These are phyloP conservation scores for Timema cristinae DNA, from an alignment of 2,888 invertebrate species.

Conservation along the genomic window DNA sequence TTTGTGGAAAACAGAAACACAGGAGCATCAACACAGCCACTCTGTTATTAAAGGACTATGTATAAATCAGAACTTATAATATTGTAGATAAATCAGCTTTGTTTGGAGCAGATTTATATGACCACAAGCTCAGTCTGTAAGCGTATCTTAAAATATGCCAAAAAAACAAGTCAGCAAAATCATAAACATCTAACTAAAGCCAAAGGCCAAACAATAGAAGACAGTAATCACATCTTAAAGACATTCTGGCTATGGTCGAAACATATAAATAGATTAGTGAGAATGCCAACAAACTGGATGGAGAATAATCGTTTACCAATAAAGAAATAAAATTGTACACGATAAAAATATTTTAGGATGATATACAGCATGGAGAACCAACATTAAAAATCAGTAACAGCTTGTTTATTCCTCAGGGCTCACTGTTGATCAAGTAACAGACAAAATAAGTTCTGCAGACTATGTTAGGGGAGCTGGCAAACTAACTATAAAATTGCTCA, in stretches of 20 bases:
- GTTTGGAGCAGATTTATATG: constrained; percentile 2
- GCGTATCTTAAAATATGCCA: not conserved
- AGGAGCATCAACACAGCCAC: not conserved
- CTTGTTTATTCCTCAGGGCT: not conserved
- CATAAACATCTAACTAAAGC: not conserved
- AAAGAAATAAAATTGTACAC: not conserved
- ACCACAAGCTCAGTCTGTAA: constrained; percentile 4
- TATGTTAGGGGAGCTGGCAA: not conserved
- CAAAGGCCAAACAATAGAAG: not conserved
- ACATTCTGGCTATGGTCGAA: not conserved
- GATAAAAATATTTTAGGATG: not conserved
- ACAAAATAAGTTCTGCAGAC: not conserved
- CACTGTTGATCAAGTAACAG: not conserved
- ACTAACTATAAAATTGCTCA: not conserved
- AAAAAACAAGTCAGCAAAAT: not conserved
- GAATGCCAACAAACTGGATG: not conserved
- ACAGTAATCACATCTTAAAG: not conserved
- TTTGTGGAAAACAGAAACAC: not conserved
- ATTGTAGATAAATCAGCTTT: not conserved
- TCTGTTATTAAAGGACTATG: not conserved
- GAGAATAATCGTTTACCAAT: not conserved
- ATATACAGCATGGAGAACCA: not conserved
- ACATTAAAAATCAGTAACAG: not conserved
- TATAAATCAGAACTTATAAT: not conserved
- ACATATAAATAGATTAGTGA: not conserved